phyloP scores from a whole-genome alignment of 1,140 invertebrate genomes.

The Chironomus striatipennis region DNA sequence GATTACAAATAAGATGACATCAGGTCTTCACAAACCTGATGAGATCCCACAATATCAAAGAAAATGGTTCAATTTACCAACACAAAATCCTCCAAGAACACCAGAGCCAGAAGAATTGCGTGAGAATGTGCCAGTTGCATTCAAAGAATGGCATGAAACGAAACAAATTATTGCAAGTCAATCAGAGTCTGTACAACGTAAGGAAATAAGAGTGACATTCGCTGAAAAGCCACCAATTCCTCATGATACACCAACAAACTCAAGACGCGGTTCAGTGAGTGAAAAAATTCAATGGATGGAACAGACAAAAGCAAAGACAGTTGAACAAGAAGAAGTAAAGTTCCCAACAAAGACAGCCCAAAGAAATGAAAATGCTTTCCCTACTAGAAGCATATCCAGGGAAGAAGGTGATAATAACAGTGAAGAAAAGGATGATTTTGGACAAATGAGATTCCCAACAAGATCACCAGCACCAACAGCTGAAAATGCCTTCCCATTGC shows the following conservation, averaged over 20 bases:
- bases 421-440: not conserved
- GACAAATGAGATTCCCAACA: not conserved
- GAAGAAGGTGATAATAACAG: not conserved
- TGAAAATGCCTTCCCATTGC: not conserved
- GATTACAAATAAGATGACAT: conserved; percentile 26
- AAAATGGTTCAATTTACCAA: conserved; percentile 47
- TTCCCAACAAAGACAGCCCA: not conserved
- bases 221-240: conserved; percentile 11
- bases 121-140: conserved; percentile 39
- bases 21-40: conserved; percentile 48
- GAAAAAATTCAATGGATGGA: not conserved
- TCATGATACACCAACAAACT: not conserved
- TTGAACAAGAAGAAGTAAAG: not conserved
- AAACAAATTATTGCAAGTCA: not conserved
- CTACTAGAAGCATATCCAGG: not conserved
- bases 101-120: conserved; percentile 41
- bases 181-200: not conserved
- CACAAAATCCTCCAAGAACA: conserved; percentile 43
- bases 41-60: conserved; percentile 51
- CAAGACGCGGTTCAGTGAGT: not conserved
- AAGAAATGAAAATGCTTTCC: conserved; percentile 3
- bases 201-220: not conserved
- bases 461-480: not conserved
- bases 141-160: conserved; percentile 29
- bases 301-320: not conserved